phyloP scores from a whole-genome alignment of 2,113 vertebrate species.

The Malurus alboscapulatus region DNA sequence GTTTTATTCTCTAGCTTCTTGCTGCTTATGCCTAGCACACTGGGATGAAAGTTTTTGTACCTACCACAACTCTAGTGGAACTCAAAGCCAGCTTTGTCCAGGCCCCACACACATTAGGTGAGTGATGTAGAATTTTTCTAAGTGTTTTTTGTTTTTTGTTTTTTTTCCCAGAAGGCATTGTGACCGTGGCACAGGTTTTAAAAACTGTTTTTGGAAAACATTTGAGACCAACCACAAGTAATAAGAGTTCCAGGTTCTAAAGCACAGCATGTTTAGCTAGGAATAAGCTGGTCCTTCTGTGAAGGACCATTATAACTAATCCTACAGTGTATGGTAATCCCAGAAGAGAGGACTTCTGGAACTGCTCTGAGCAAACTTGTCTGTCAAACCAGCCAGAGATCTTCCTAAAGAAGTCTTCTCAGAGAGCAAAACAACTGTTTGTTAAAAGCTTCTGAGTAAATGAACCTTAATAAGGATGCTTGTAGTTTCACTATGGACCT shows the following conservation, averaged over 20 bases:
- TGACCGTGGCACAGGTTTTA: neutral
- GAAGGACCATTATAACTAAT: neutral
- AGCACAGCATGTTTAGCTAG: neutral
- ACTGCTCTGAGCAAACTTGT: neutral
- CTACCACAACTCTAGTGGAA: neutral
- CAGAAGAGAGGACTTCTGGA: neutral
- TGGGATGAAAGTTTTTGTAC: neutral
- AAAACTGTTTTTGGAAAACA: slow-evolving; percentile 14
- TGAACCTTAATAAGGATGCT: neutral
- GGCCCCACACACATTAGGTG: neutral
- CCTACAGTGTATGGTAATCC: neutral
- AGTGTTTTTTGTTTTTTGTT: neutral
- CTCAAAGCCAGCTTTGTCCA: neutral
- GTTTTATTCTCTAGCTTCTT: neutral
- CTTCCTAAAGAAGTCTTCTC: neutral
- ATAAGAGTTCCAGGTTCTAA: neutral
- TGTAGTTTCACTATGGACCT: neutral
- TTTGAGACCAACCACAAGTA: slow-evolving; percentile 1
- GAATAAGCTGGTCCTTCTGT: neutral
- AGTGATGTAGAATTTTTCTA: neutral
- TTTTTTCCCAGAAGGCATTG: neutral
- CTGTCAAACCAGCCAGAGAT: neutral
- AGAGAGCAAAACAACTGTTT: neutral
- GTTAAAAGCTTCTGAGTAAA: neutral
- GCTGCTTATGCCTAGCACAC: neutral